Evolutionary conservation across 2,888 invertebrate genomes (phyloP).

Genomic region (Eucriotettix oculatus): DNA sequence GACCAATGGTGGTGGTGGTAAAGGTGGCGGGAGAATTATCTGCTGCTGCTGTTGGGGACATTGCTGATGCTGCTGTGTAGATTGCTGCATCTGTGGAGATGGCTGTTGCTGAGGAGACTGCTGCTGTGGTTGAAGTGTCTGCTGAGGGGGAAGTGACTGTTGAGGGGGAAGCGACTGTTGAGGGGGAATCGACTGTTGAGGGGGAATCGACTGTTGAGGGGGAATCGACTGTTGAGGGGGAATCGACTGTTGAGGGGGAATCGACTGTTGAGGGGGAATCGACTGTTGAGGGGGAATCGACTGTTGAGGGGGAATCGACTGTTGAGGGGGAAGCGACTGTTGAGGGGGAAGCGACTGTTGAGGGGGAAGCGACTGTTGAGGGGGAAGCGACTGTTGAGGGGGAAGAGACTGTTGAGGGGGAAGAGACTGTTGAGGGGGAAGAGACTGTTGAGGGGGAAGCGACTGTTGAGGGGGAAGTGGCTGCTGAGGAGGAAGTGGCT

Average conservation of each 20-base stretch:
- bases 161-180: not conserved
- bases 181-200: not conserved
- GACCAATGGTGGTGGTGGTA: slow-evolving; percentile 8
- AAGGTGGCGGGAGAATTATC: slow-evolving; percentile 1
- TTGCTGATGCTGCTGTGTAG: not conserved
- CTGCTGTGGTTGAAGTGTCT: slow-evolving; percentile 7
- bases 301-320: slow-evolving; percentile 6
- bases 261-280: not conserved
- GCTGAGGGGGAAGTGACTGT: slow-evolving; percentile 1
- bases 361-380: slow-evolving; percentile 12
- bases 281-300: not conserved
- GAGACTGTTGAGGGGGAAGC: too few relatives aligned
- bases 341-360: not conserved
- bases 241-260: not conserved
- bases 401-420: too few relatives aligned
- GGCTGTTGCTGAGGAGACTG: slow-evolving; percentile 1
- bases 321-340: slow-evolving; percentile 3
- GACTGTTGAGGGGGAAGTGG: slow-evolving; percentile 10
- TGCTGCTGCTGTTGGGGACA: not conserved
- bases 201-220: slow-evolving; percentile 27
- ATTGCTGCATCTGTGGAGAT: not conserved
- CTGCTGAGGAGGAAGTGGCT: not conserved
- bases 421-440: too few relatives aligned
- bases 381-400: too few relatives aligned
- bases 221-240: slow-evolving; percentile 17